Evolutionary conservation across 1,140 invertebrate species (phyloP).

Genomic region (Calosoma granatense): DNA sequence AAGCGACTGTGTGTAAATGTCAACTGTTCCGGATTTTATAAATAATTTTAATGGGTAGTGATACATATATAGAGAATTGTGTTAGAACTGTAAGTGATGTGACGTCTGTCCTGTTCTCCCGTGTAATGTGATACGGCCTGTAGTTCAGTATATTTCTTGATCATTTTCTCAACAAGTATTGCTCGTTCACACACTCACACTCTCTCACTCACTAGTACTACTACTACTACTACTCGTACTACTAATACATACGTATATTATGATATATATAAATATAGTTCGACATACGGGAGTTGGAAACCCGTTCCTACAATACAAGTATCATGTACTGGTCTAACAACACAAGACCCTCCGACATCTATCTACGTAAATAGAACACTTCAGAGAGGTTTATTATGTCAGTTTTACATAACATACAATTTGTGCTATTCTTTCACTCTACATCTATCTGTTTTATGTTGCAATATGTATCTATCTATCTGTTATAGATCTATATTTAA

Average conservation of each 20-base stretch:
- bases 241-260: too few species aligned
- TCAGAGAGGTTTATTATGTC: background rate
- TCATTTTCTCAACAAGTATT: too few species aligned
- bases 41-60: constrained; percentile 5
- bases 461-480: background rate
- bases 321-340: too few species aligned
- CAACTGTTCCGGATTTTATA: constrained; percentile 5
- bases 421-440: background rate
- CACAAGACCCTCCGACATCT: too few species aligned
- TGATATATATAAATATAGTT: too few species aligned
- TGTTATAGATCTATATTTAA: background rate
- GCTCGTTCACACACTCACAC: too few species aligned
- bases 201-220: too few species aligned
- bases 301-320: too few species aligned
- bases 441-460: background rate
- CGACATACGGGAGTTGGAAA: too few species aligned
- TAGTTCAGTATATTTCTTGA: background rate
- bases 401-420: background rate
- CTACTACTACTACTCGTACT: too few species aligned
- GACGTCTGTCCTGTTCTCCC: background rate
- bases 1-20: constrained; percentile 3
- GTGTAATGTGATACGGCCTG: background rate
- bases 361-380: too few species aligned
- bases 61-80: background rate
- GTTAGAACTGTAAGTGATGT: constrained; percentile 6